Evolutionary conservation across 2,113 vertebrate genomes (phyloP).

Genomic region (Alaudala cheleensis): DNA sequence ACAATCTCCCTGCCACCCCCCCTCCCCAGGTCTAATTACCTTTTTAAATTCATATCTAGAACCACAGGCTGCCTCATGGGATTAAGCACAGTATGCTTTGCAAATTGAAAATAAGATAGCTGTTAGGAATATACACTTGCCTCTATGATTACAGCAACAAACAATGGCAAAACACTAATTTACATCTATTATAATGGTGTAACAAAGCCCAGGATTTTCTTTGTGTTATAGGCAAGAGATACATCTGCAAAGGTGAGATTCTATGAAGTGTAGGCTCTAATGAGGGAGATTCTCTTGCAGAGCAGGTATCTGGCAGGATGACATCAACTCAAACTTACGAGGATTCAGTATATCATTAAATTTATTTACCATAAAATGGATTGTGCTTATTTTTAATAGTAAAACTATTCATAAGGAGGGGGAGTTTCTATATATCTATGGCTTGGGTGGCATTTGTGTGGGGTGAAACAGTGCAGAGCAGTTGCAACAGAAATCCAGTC

Average conservation of each 20-base stretch:
- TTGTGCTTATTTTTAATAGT: background rate
- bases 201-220: constrained; percentile 64
- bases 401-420: constrained; percentile 22
- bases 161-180: constrained; percentile 83
- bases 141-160: constrained; percentile 78
- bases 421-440: constrained; percentile 18
- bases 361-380: constrained; percentile 52
- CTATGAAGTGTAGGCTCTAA: constrained; percentile 10
- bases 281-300: background rate
- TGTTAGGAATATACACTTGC: constrained; percentile 81
- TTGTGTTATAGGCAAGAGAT: constrained; percentile 33
- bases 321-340: constrained; percentile 33
- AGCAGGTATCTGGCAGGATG: background rate
- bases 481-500: constrained; percentile 37
- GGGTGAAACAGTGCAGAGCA: background rate
- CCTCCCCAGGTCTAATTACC: constrained; percentile 80
- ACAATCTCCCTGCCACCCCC: constrained; percentile 40
- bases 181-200: constrained; percentile 75
- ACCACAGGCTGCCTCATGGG: constrained; percentile 77
- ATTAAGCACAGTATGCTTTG: constrained; percentile 84
- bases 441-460: constrained; percentile 2
- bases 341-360: constrained; percentile 39
- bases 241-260: constrained; percentile 63
- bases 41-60: constrained; percentile 87
- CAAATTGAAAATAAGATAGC: constrained; percentile 90